phyloP scores from a whole-genome alignment of 2,113 vertebrate species.

The Oceanodroma tethys region DNA sequence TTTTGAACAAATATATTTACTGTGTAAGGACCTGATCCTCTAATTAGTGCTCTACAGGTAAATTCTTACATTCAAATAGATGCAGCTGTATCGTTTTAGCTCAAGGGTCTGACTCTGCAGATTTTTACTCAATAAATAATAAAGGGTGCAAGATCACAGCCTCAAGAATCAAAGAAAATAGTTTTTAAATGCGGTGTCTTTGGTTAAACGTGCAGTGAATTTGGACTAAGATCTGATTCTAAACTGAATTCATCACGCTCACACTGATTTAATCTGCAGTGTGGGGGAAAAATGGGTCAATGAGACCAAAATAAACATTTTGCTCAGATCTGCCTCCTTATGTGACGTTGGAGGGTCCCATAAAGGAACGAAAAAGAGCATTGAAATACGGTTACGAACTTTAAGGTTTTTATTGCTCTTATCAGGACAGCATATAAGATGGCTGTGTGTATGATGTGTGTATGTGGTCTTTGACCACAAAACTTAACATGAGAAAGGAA shows the following conservation, averaged over 20 bases:
- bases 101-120: neutral
- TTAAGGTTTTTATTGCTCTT: neutral
- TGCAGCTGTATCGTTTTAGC: neutral
- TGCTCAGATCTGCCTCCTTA: neutral
- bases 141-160: neutral
- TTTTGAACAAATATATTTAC: neutral
- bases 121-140: neutral
- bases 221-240: neutral
- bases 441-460: neutral
- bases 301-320: neutral
- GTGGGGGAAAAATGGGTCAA: neutral
- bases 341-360: neutral
- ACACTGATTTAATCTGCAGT: neutral
- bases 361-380: neutral
- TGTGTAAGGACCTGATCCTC: neutral
- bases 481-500: conserved; percentile 67
- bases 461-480: conserved; percentile 58
- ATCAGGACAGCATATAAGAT: neutral
- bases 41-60: neutral
- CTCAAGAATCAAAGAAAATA: neutral
- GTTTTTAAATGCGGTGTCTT: neutral
- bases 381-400: conserved; percentile 1
- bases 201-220: neutral
- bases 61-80: neutral
- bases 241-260: neutral